Evolutionary conservation across 2,888 invertebrate genomes (phyloP).

Genomic region (Himalopsyche japonica): DNA sequence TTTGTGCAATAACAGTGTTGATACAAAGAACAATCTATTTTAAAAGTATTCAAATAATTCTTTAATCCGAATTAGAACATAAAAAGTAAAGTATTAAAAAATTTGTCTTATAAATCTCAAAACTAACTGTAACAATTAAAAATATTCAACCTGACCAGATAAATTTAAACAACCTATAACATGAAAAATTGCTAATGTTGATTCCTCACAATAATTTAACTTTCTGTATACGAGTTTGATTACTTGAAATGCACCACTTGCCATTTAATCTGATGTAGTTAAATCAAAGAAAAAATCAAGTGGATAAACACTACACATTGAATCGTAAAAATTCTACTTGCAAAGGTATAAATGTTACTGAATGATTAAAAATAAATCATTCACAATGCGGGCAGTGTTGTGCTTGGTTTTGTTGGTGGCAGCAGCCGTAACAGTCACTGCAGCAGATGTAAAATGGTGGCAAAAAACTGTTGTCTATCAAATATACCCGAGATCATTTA

Average conservation of each 20-base stretch:
- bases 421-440: not conserved
- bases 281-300: not conserved
- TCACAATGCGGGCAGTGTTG: not conserved
- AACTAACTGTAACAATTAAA: no score
- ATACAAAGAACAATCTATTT: no score
- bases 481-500: constrained; percentile 75
- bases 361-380: not conserved
- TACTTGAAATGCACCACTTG: not conserved
- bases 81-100: no score
- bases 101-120: no score
- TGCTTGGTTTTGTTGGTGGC: not conserved
- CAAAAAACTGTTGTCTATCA: constrained; percentile 75
- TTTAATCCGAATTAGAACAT: no score
- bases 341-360: not conserved
- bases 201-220: no score
- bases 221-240: no score
- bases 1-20: no score
- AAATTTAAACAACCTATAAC: no score
- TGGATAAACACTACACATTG: not conserved
- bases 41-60: no score
- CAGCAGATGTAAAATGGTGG: constrained; percentile 68
- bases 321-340: not conserved
- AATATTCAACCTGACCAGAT: no score
- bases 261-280: not conserved
- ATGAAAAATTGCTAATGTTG: no score